Evolutionary conservation across 53 echinoderm and acorn worm species (phyloP).

Genomic region (Arbacia lixula): DNA sequence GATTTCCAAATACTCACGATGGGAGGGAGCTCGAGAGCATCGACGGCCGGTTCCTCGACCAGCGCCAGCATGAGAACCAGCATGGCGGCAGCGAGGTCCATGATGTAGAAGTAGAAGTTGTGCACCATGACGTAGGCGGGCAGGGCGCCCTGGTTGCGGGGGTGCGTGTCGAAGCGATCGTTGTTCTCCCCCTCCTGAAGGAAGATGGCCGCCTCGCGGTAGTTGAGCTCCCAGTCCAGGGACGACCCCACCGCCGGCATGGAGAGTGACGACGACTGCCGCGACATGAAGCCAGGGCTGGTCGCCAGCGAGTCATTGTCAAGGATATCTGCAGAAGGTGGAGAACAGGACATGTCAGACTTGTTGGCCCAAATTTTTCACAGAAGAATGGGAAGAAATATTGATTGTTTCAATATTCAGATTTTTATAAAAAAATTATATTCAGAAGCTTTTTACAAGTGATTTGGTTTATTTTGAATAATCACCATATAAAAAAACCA

Average conservation of each 20-base stretch:
- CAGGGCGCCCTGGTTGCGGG: slow-evolving; percentile 74
- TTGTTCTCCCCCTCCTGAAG: slow-evolving; percentile 91
- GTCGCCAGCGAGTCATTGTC: slow-evolving; percentile 47
- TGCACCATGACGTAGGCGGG: slow-evolving; percentile 94
- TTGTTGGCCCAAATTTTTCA: too few species aligned
- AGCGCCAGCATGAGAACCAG: slow-evolving; percentile 77
- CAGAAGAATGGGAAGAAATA: too few species aligned
- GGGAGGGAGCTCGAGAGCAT: slow-evolving; percentile 63
- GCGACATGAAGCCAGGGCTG: slow-evolving; percentile 74
- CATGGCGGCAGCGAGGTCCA: slow-evolving; percentile 84
- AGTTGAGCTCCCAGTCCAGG: slow-evolving; percentile 73
- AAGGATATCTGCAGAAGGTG: slow-evolving; percentile 19
- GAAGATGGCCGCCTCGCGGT: slow-evolving; percentile 64
- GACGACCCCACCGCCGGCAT: slow-evolving; percentile 81
- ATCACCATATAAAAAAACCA: too few species aligned
- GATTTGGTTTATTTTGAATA: too few species aligned
- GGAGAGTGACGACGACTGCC: slow-evolving; percentile 88
- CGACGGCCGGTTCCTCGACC: slow-evolving; percentile 86
- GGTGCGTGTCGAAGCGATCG: slow-evolving; percentile 84
- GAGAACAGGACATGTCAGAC: too few species aligned
- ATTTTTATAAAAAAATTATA: too few species aligned
- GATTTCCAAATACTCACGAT: slow-evolving; percentile 84
- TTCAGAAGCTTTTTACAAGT: too few species aligned
- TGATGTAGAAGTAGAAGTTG: slow-evolving; percentile 85
- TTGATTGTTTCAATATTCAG: too few species aligned